A percentile compares a stretch with the other conserved stretches of the same genome.
phyloP scores from a whole-genome alignment of 2,888 invertebrate genomes.

The Eupithecia vulgata region DNA sequence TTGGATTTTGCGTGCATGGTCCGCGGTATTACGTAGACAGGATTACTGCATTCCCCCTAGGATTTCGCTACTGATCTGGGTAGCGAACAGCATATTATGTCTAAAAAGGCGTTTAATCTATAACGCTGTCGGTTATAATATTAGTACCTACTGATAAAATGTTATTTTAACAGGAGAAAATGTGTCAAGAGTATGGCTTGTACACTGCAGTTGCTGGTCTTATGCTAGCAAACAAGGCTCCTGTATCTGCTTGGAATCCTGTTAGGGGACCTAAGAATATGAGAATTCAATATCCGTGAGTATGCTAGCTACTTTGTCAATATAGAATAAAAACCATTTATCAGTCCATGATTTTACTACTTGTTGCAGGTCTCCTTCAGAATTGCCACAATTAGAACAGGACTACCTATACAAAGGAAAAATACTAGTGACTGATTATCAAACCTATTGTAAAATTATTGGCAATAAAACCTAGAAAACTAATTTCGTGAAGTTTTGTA shows the following conservation, averaged over 20 bases:
- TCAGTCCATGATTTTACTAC: neutral
- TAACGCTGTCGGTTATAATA: neutral
- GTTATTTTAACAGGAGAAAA: slow-evolving; percentile 66
- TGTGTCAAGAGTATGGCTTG: slow-evolving; percentile 84
- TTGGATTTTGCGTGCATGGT: neutral
- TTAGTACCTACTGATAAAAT: neutral
- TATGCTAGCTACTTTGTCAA: slow-evolving; percentile 25
- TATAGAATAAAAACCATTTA: neutral
- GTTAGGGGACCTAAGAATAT: slow-evolving; percentile 84
- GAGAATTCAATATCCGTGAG: slow-evolving; percentile 77
- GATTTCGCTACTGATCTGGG: too few relatives aligned
- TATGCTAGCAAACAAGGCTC: slow-evolving; percentile 88
- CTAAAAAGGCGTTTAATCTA: neutral
- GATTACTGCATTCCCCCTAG: too few relatives aligned
- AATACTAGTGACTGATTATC: slow-evolving; percentile 74
- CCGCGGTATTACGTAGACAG: too few relatives aligned
- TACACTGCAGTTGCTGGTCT: slow-evolving; percentile 87
- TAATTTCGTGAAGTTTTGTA: neutral
- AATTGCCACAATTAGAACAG: slow-evolving; percentile 67
- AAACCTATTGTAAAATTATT: slow-evolving; percentile 77
- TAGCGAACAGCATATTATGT: too few relatives aligned
- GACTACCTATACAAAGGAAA: slow-evolving; percentile 75
- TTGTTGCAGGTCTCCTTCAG: slow-evolving; percentile 58
- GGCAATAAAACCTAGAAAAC: slow-evolving; percentile 42
- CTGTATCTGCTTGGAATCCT: slow-evolving; percentile 89